A percentile compares a stretch with the other conserved stretches of the same genome.
These are phyloP conservation scores for Caranx ignobilis DNA, from an alignment of 2,113 vertebrate genomes.

Conservation along the genomic window DNA sequence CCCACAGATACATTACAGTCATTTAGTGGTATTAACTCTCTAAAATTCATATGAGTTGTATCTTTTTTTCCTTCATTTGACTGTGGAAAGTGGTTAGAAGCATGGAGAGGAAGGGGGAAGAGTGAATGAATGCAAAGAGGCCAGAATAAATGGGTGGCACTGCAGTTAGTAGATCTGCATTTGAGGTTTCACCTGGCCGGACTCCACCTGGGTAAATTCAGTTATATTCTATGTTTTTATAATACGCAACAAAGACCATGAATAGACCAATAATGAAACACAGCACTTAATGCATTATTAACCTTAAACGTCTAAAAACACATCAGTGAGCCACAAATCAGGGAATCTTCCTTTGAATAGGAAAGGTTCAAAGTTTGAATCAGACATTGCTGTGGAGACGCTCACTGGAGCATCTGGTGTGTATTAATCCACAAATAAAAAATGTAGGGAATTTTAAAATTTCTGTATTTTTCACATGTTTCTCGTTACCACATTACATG, in stretches of 20 bases:
- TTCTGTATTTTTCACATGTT: too few species aligned
- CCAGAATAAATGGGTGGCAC: neutral
- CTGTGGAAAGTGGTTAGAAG: neutral
- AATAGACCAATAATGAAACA: neutral
- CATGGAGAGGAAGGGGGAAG: neutral
- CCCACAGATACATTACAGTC: neutral
- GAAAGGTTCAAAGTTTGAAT: neutral
- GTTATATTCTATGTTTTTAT: neutral
- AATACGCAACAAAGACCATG: neutral
- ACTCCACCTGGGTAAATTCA: neutral
- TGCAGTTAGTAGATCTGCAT: neutral
- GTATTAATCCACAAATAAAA: neutral
- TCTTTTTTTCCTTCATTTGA: neutral
- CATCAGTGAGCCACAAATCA: neutral
- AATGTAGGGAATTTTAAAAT: too few species aligned
- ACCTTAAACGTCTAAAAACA: too few species aligned
- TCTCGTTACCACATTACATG: too few species aligned
- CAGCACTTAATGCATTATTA: too few species aligned
- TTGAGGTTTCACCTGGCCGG: neutral
- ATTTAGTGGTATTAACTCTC: neutral
- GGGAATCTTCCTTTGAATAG: neutral
- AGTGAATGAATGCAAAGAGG: neutral
- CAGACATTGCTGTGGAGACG: neutral
- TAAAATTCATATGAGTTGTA: neutral
- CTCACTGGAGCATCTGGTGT: neutral